phyloP scores from a whole-genome alignment of 2,888 invertebrate genomes.

The Troilus luridus region DNA sequence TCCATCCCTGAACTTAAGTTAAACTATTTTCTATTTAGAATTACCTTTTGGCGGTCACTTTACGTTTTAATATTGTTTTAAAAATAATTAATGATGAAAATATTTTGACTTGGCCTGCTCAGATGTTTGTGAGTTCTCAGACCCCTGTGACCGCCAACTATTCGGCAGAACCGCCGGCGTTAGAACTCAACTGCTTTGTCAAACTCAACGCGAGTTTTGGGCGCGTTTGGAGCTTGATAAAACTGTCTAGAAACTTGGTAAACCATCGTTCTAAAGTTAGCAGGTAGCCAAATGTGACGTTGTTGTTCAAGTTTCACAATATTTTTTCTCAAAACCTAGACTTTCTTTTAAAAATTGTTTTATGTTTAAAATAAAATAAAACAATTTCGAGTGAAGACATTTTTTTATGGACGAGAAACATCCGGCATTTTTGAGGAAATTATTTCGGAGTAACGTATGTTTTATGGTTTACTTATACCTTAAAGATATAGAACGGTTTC shows the following conservation, averaged over 20 bases:
- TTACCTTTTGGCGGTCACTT: too few relatives aligned
- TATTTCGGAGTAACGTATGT: too few relatives aligned
- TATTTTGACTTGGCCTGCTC: background rate
- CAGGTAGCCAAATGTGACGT: background rate
- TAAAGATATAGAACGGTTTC: too few relatives aligned
- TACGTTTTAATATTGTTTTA: too few relatives aligned
- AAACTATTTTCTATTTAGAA: too few relatives aligned
- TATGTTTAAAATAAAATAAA: too few relatives aligned
- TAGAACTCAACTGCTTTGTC: conserved; percentile 16
- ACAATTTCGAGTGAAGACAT: too few relatives aligned
- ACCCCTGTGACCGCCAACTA: background rate
- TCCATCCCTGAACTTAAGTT: too few relatives aligned
- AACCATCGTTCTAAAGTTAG: background rate
- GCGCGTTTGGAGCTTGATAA: background rate
- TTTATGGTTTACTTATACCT: too few relatives aligned
- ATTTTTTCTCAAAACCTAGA: background rate
- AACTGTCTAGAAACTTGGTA: background rate
- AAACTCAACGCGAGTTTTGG: conserved; percentile 24
- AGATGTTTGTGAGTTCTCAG: background rate
- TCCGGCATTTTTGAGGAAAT: too few relatives aligned
- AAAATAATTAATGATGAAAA: background rate
- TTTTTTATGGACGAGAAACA: too few relatives aligned
- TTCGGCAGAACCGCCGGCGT: background rate
- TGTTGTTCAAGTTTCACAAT: conserved; percentile 9
- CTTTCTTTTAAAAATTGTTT: background rate